Percentiles rank a stretch among this genome's conserved stretches.
phyloP scores from a whole-genome alignment of 2,888 invertebrate genomes.

The Tenthredo distinguenda region DNA sequence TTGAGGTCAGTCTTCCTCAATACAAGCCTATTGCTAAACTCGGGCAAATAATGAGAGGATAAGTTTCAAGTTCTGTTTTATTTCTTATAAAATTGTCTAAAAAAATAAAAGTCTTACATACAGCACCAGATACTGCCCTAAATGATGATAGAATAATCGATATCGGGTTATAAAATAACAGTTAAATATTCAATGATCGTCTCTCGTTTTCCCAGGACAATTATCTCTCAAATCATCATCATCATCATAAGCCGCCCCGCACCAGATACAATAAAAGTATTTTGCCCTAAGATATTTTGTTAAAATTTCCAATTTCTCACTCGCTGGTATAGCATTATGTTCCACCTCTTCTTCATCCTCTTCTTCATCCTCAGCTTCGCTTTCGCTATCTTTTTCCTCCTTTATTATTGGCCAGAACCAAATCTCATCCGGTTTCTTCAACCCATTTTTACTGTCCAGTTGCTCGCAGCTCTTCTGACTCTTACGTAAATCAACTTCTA shows the following conservation, averaged over 20 bases:
- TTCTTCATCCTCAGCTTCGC: slow-evolving; percentile 65
- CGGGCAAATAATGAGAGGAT: background rate
- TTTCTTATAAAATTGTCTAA: slow-evolving; percentile 36
- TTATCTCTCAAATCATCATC: slow-evolving; percentile 81
- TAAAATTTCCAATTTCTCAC: slow-evolving; percentile 83
- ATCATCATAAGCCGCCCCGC: slow-evolving; percentile 85
- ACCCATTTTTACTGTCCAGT: slow-evolving; percentile 82
- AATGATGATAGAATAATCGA: background rate
- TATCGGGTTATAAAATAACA: background rate
- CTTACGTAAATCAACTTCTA: slow-evolving; percentile 77
- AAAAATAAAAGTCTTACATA: slow-evolving; percentile 21
- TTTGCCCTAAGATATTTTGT: slow-evolving; percentile 84
- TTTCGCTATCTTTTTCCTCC: slow-evolving; percentile 62
- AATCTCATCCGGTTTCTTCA: slow-evolving; percentile 78
- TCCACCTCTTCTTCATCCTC: slow-evolving; percentile 71
- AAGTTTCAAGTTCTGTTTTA: background rate
- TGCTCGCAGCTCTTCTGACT: slow-evolving; percentile 80
- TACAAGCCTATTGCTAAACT: background rate
- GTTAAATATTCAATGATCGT: slow-evolving; percentile 79
- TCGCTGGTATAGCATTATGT: slow-evolving; percentile 70
- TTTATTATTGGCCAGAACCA: slow-evolving; percentile 83
- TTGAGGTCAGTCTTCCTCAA: background rate
- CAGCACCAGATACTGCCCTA: background rate
- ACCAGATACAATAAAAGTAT: slow-evolving; percentile 90
- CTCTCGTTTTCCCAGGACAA: slow-evolving; percentile 85